phyloP scores from a whole-genome alignment of 2,113 vertebrate species.

The Meriones unguiculatus region DNA sequence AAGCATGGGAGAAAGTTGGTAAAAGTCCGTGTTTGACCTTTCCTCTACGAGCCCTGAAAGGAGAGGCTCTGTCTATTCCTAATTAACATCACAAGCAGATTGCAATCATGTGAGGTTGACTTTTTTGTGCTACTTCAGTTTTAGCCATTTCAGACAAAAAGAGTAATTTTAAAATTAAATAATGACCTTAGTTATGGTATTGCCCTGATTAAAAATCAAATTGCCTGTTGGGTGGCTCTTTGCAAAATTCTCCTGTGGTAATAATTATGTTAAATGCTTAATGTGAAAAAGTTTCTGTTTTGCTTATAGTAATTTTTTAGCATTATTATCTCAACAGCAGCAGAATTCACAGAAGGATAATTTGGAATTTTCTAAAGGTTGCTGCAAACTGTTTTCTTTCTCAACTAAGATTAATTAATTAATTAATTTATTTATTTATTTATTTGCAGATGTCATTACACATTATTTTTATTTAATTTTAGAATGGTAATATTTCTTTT shows the following conservation, averaged over 20 bases:
- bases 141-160: constrained; percentile 56
- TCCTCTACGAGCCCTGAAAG: not conserved
- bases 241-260: constrained; percentile 35
- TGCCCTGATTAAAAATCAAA: constrained; percentile 59
- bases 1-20: not conserved
- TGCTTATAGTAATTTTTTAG: not conserved
- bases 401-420: too few relatives aligned
- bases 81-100: constrained; percentile 29
- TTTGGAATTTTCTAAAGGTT: constrained; percentile 27
- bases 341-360: not conserved
- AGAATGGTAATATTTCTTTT: too few relatives aligned
- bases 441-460: too few relatives aligned
- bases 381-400: not conserved
- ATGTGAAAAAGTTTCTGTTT: constrained; percentile 15
- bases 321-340: not conserved
- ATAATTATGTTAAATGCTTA: constrained; percentile 38
- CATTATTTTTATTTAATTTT: too few relatives aligned
- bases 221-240: constrained; percentile 3
- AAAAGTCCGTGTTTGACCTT: constrained; percentile 5
- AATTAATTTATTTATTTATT: too few relatives aligned
- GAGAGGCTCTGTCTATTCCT: constrained; percentile 23
- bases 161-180: constrained; percentile 42
- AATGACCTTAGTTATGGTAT: constrained; percentile 16
- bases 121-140: constrained; percentile 13
- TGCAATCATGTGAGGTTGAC: not conserved